phyloP scores from a whole-genome alignment of 2,888 invertebrate species.

The Dynastes tityus region DNA sequence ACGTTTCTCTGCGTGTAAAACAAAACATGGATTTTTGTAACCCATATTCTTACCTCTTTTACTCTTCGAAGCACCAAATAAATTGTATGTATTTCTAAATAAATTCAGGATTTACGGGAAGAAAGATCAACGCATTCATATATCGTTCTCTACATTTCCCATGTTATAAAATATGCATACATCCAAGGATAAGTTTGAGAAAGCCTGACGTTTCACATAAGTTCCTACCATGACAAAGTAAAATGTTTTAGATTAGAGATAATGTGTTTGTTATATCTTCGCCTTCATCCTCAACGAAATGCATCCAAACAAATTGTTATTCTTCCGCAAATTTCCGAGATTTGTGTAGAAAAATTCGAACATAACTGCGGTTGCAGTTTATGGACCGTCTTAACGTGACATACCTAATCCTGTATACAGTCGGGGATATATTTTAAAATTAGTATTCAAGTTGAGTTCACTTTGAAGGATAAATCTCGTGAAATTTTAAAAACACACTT shows the following conservation, averaged over 20 bases:
- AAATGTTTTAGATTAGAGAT: not conserved
- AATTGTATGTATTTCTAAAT: not conserved
- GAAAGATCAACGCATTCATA: not conserved
- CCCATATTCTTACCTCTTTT: too few relatives aligned
- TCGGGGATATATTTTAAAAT: constrained; percentile 30
- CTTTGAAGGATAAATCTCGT: not conserved
- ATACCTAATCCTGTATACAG: constrained; percentile 20
- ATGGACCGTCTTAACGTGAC: not conserved
- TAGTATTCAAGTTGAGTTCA: constrained; percentile 23
- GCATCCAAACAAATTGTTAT: constrained; percentile 19
- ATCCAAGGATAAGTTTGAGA: not conserved
- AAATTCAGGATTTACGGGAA: not conserved
- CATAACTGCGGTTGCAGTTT: constrained; percentile 11
- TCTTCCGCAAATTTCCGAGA: constrained; percentile 13
- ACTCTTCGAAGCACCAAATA: too few relatives aligned
- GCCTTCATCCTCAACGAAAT: not conserved
- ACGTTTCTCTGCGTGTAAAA: too few relatives aligned
- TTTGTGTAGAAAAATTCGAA: constrained; percentile 12
- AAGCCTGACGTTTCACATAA: not conserved
- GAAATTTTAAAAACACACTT: not conserved
- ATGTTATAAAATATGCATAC: not conserved
- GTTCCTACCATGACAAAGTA: not conserved
- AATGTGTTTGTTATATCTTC: not conserved
- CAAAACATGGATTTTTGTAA: too few relatives aligned
- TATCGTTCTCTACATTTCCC: not conserved